Conservation (phyloP, 1,140 invertebrate species). For the Monomorium pharaonis region DNA sequence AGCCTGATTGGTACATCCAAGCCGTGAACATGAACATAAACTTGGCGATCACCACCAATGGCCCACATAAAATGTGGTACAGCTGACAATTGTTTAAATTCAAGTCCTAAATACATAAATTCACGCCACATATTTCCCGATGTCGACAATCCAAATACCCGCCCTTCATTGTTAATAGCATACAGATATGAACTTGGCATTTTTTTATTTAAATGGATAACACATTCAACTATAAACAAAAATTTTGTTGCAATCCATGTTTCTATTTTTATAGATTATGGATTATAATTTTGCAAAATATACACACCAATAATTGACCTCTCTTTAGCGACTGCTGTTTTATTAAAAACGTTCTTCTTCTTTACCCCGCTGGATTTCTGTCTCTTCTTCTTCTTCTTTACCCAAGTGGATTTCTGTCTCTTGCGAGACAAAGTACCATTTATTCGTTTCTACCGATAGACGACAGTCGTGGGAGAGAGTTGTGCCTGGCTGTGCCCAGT, state of each 20-base stretch:
- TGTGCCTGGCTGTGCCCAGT: too few species aligned
- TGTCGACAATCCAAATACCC: slow-evolving; percentile 93
- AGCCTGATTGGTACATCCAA: slow-evolving; percentile 95
- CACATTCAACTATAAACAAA: slow-evolving; percentile 22
- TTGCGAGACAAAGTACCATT: too few species aligned
- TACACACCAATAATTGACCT: too few species aligned
- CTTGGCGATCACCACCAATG: slow-evolving; percentile 95
- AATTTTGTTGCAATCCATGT: neutral
- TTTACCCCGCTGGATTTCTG: too few species aligned
- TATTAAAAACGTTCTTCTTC: too few species aligned
- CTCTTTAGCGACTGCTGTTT: neutral
- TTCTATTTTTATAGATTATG: neutral
- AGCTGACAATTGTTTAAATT: slow-evolving; percentile 94
- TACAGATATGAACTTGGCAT: slow-evolving; percentile 93
- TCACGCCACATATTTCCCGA: slow-evolving; percentile 93
- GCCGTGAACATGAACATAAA: slow-evolving; percentile 95
- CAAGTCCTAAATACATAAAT: slow-evolving; percentile 92
- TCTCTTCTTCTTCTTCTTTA: too few species aligned
- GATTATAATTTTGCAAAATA: neutral
- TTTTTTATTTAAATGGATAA: slow-evolving; percentile 41
- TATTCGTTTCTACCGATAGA: too few species aligned
- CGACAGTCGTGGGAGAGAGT: too few species aligned
- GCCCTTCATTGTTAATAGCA: slow-evolving; percentile 94
- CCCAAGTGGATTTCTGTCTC: too few species aligned
- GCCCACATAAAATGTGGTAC: slow-evolving; percentile 95